Conservation (phyloP, 2,113 vertebrate genomes). For the Clarias batrachus region DNA sequence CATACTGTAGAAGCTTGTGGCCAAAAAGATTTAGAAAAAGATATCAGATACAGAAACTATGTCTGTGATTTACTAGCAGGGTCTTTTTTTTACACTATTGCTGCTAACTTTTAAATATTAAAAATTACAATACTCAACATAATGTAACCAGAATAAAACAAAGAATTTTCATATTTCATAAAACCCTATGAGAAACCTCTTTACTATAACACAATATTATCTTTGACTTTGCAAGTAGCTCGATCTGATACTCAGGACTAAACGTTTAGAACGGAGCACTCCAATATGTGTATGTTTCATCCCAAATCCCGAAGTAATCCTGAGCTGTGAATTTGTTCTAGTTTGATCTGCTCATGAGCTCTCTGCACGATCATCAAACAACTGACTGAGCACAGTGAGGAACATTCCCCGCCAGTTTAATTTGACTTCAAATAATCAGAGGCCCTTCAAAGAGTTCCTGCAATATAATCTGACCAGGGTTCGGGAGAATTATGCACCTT, state of each 20-base stretch:
- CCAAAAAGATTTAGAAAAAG: background rate
- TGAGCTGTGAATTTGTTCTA: slow-evolving; percentile 33
- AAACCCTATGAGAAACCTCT: background rate
- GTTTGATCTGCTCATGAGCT: slow-evolving; percentile 48
- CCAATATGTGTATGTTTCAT: slow-evolving; percentile 48
- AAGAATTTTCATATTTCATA: background rate
- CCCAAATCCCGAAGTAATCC: slow-evolving; percentile 28
- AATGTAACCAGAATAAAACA: background rate
- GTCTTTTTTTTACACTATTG: background rate
- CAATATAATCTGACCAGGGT: slow-evolving; percentile 42
- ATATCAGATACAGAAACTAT: background rate
- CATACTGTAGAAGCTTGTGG: background rate
- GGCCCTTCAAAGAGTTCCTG: slow-evolving; percentile 52
- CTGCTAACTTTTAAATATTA: background rate
- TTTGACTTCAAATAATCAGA: slow-evolving; percentile 57
- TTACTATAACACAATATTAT: slow-evolving; percentile 22
- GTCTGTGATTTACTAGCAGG: background rate
- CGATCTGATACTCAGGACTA: slow-evolving; percentile 28
- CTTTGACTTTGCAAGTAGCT: slow-evolving; percentile 7
- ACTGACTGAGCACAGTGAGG: slow-evolving; percentile 45
- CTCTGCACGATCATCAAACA: slow-evolving; percentile 50
- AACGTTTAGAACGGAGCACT: slow-evolving; percentile 13
- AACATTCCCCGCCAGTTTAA: slow-evolving; percentile 58
- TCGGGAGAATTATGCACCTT: slow-evolving; percentile 35
- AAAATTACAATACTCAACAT: background rate